Evolutionary conservation across 64 coral and sea anemone genomes (phyloP), one percentile per base, ranked within the genome.

Genomic region (Stylophora pistillata): DNA sequence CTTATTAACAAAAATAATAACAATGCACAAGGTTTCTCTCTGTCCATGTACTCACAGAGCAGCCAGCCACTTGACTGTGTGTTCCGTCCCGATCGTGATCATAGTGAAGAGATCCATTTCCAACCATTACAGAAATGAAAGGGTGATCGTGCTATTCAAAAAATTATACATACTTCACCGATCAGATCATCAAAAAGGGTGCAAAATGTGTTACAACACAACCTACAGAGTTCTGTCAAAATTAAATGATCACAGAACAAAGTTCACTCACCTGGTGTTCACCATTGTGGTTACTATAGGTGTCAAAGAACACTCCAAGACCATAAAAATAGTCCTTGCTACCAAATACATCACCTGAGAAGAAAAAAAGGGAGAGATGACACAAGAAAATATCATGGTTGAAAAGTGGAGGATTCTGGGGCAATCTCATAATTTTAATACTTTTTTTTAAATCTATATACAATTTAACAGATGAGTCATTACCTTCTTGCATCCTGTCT

Each of bases 81-180:
- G 96, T 98, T 31, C 96, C 96, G 87, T 98, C 96, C 33, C 78
- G 88, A 87, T 98, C 96, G 34, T 98, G 96, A 68, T 98, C 96
- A 73, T 98, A 98, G 54, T 29, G 27, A 29, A 77, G 26, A 9
- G 93, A 74, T 23, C 96, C 90, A 95, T 98, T 98, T 53, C 90
- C 90, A 76, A 98, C 68, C 96, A 98, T 98, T 1, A 90, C 89
- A 41, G 96, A 98, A 72, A 98, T 90, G 33, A 92, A 98, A 1
- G 96, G 96, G 86, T 98, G 96, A 10, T 98, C 96, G 74, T 98
- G 96, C 96, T 98, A 53, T 60, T 60, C 17, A 13, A 60, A 2
- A 76, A 55, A 20, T 52, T 76, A 54, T 7, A 5, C 71, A 30
- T 13, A 9, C 2, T 31, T 31, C 4, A 30, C 9, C 15, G 71